A percentile compares a stretch with the other conserved stretches of the same genome.
These are phyloP conservation scores for Drosophila parabipectinata DNA, from an alignment of 1,140 invertebrate genomes.

Conservation along the genomic window DNA sequence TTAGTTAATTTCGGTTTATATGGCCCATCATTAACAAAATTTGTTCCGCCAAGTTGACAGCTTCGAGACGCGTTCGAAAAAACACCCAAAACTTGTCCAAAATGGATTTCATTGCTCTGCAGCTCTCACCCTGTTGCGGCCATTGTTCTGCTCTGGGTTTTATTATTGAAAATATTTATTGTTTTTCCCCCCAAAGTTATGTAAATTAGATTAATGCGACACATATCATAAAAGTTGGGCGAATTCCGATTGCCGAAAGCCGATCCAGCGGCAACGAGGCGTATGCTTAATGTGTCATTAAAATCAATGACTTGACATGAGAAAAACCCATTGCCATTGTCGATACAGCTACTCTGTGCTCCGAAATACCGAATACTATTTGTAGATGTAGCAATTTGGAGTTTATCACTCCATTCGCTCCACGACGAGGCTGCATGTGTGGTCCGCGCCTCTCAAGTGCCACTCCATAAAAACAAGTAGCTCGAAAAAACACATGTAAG, in stretches of 20 bases:
- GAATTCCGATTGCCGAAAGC: conserved; percentile 65
- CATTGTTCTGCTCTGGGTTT: conserved; percentile 51
- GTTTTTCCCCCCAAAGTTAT: conserved; percentile 55
- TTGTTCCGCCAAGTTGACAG: conserved; percentile 75
- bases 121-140: conserved; percentile 37
- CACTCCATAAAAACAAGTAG: conserved; percentile 53
- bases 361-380: conserved; percentile 31
- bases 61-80: conserved; percentile 58
- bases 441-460: conserved; percentile 64
- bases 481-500: conserved; percentile 47
- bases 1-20: conserved; percentile 69
- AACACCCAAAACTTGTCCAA: conserved; percentile 38
- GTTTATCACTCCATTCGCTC: conserved; percentile 68
- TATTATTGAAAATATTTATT: conserved; percentile 62
- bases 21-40: conserved; percentile 74
- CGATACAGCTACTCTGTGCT: conserved; percentile 11
- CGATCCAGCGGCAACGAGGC: conserved; percentile 64
- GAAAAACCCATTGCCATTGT: conserved; percentile 50
- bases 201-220: conserved; percentile 60
- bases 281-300: conserved; percentile 80
- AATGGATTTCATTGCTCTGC: conserved; percentile 48
- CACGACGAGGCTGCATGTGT: conserved; percentile 43
- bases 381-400: conserved; percentile 60
- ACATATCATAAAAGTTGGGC: conserved; percentile 57
- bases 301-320: conserved; percentile 67